Evolutionary conservation across 2,888 invertebrate species (phyloP).

Genomic region (Acrocyrtus sp.): DNA sequence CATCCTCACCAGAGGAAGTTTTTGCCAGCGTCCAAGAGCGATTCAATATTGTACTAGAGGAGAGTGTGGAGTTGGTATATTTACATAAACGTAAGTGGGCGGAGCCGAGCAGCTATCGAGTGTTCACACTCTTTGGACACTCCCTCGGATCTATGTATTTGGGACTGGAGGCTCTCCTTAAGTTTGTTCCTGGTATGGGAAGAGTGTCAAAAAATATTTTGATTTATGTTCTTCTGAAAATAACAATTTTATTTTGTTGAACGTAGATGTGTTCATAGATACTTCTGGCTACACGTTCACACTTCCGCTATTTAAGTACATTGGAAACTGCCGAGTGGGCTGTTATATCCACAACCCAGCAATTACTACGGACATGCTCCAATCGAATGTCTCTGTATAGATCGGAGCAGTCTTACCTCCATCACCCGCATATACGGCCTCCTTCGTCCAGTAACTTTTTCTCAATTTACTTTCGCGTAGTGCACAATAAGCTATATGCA

Average conservation of each 20-base stretch:
- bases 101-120: slow-evolving; percentile 86
- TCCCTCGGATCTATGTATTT: slow-evolving; percentile 88
- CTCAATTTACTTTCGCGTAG: slow-evolving; percentile 83
- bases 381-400: slow-evolving; percentile 71
- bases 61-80: slow-evolving; percentile 81
- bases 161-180: slow-evolving; percentile 87
- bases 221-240: slow-evolving; percentile 8
- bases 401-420: slow-evolving; percentile 31
- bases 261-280: slow-evolving; percentile 91
- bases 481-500: slow-evolving; percentile 91
- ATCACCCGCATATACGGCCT: slow-evolving; percentile 2
- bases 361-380: slow-evolving; percentile 92
- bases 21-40: slow-evolving; percentile 79
- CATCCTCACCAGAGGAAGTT: slow-evolving; percentile 80
- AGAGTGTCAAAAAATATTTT: slow-evolving; percentile 44
- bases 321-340: slow-evolving; percentile 84
- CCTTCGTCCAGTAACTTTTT: slow-evolving; percentile 66
- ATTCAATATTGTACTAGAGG: slow-evolving; percentile 76
- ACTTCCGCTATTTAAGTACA: slow-evolving; percentile 87
- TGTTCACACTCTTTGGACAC: slow-evolving; percentile 91
- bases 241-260: too few relatives aligned
- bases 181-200: slow-evolving; percentile 86
- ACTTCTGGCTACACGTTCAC: slow-evolving; percentile 96
- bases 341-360: slow-evolving; percentile 86
- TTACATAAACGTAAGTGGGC: slow-evolving; percentile 79